A percentile compares a stretch with the other conserved stretches of the same genome.
Evolutionary conservation across 2,888 invertebrate genomes (phyloP).

Genomic region (Sarcophaga carnaria): DNA sequence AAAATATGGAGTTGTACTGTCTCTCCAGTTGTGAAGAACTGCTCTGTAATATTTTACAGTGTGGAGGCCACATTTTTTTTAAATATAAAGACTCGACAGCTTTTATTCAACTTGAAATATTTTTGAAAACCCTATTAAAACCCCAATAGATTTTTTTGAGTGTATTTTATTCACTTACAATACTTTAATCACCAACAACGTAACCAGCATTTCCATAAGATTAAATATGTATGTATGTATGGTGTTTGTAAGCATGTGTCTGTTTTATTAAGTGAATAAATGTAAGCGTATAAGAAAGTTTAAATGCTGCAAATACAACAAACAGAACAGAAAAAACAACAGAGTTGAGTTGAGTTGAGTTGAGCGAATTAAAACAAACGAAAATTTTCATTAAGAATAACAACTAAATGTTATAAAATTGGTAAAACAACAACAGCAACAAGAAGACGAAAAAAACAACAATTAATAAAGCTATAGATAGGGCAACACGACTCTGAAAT

Average conservation of each 20-base stretch:
- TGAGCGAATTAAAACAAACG: slow-evolving; percentile 2
- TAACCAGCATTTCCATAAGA: slow-evolving; percentile 16
- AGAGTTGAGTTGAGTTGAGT: not conserved
- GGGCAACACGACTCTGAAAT: not conserved
- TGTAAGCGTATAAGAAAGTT: not conserved
- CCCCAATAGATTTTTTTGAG: not conserved
- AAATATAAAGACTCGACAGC: no score
- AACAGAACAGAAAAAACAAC: not conserved
- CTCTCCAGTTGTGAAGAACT: no score
- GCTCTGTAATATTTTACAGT: no score
- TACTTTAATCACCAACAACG: slow-evolving; percentile 41
- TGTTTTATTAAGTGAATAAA: not conserved
- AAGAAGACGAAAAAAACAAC: not conserved
- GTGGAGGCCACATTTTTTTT: no score
- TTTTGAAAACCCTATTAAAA: no score
- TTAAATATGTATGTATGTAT: not conserved
- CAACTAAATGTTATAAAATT: slow-evolving; percentile 20
- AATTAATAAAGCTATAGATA: not conserved
- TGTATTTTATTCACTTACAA: slow-evolving; percentile 27
- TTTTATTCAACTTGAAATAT: no score
- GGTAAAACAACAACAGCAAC: not conserved
- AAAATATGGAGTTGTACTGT: no score
- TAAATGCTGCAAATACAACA: not conserved
- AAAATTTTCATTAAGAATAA: slow-evolving; percentile 40
- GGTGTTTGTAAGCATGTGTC: not conserved